Percentiles rank a stretch among this genome's conserved stretches.
phyloP scores from a whole-genome alignment of 1,140 invertebrate genomes.

The Bombus waltoni region DNA sequence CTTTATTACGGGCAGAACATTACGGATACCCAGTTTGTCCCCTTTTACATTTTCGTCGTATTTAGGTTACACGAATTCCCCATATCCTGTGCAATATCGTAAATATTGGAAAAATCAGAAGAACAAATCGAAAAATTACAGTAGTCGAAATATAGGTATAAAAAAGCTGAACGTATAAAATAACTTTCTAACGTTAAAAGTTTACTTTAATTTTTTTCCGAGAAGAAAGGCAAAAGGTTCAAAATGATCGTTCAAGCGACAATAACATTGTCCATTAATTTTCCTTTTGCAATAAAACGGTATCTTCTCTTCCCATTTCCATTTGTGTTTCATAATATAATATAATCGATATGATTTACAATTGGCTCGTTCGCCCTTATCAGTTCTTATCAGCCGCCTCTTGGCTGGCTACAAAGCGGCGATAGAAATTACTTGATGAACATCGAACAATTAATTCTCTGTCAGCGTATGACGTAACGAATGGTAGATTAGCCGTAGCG shows the following conservation, averaged over 20 bases:
- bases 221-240: background rate
- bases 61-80: background rate
- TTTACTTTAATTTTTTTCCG: background rate
- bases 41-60: background rate
- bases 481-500: conserved; percentile 15
- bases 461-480: conserved; percentile 3
- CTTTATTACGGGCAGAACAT: background rate
- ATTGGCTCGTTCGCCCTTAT: background rate
- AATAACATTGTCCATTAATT: background rate
- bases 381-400: background rate
- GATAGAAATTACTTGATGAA: conserved; percentile 27
- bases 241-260: background rate
- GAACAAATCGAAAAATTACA: no score
- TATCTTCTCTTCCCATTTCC: background rate
- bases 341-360: background rate
- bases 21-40: background rate
- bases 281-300: background rate
- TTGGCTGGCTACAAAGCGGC: background rate
- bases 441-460: conserved; percentile 24
- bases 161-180: no score
- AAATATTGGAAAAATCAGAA: background rate
- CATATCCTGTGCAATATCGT: background rate
- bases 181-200: no score
- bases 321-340: background rate
- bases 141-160: no score